Evolutionary conservation across 2,888 invertebrate genomes (phyloP).

Genomic region (Caenorhabditis sulstoni): DNA sequence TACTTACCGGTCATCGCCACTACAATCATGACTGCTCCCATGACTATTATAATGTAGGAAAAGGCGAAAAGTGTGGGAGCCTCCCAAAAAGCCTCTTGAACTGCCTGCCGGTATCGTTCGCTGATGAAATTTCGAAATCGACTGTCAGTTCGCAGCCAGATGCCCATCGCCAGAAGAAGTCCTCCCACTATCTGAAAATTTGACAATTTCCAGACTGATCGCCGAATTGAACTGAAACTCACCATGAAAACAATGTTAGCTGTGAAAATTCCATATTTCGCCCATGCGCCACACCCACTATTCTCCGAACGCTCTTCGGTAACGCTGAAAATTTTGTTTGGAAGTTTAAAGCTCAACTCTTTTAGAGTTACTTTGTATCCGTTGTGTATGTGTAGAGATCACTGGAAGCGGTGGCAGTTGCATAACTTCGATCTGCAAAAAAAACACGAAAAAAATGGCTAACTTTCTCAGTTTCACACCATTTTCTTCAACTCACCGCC

Average conservation of each 20-base stretch:
- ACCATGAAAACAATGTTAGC: constrained; percentile 75
- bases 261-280: constrained; percentile 74
- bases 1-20: constrained; percentile 75
- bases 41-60: constrained; percentile 79
- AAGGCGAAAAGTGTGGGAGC: constrained; percentile 79
- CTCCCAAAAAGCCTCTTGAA: constrained; percentile 79
- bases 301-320: constrained; percentile 23
- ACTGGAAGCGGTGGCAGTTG: constrained; percentile 26
- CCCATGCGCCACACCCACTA: constrained; percentile 59
- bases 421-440: constrained; percentile 1
- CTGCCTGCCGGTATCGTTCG: constrained; percentile 79
- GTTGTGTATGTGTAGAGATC: constrained; percentile 61
- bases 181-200: constrained; percentile 74
- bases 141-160: constrained; percentile 78
- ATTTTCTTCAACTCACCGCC: constrained; percentile 1
- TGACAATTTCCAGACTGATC: neutral
- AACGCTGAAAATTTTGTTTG: constrained; percentile 21
- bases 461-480: no score
- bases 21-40: constrained; percentile 76
- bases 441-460: neutral
- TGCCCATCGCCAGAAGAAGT: constrained; percentile 72
- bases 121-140: constrained; percentile 79
- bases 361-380: constrained; percentile 39
- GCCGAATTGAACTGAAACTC: constrained; percentile 5
- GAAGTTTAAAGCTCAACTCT: neutral